Evolutionary conservation across 2,888 invertebrate species (phyloP).

Genomic region (Lithophane socia): DNA sequence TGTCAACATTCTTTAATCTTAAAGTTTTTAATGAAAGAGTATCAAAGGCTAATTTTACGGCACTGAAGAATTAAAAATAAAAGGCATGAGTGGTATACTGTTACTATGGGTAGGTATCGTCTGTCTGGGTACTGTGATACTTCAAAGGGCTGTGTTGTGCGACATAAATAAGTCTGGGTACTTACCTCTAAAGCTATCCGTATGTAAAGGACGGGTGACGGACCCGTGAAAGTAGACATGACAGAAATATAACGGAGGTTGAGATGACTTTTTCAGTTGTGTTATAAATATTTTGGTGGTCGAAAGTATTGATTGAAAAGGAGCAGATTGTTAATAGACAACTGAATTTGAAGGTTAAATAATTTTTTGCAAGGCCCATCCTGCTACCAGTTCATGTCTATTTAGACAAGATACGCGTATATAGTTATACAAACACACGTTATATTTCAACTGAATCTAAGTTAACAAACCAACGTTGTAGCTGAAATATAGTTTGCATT

Average conservation of each 20-base stretch:
- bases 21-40: slow-evolving; percentile 23
- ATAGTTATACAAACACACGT: background rate
- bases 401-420: background rate
- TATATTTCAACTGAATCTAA: background rate
- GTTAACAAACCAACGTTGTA: background rate
- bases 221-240: slow-evolving; percentile 25
- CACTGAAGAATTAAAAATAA: slow-evolving; percentile 59
- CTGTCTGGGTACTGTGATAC: slow-evolving; percentile 57
- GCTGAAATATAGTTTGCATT: background rate
- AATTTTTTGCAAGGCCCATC: background rate
- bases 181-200: slow-evolving; percentile 52
- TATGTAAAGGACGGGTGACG: slow-evolving; percentile 47
- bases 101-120: slow-evolving; percentile 39
- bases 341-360: background rate
- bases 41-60: slow-evolving; percentile 60
- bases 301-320: slow-evolving; percentile 12
- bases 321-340: background rate
- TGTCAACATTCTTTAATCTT: slow-evolving; percentile 36
- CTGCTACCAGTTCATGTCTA: background rate
- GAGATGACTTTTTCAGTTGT: slow-evolving; percentile 6
- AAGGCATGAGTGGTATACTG: slow-evolving; percentile 19
- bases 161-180: slow-evolving; percentile 65
- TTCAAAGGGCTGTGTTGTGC: slow-evolving; percentile 64
- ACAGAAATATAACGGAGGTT: slow-evolving; percentile 32
- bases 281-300: slow-evolving; percentile 5